phyloP scores from a whole-genome alignment of 1,140 invertebrate genomes.

The Bombus difficillimus region DNA sequence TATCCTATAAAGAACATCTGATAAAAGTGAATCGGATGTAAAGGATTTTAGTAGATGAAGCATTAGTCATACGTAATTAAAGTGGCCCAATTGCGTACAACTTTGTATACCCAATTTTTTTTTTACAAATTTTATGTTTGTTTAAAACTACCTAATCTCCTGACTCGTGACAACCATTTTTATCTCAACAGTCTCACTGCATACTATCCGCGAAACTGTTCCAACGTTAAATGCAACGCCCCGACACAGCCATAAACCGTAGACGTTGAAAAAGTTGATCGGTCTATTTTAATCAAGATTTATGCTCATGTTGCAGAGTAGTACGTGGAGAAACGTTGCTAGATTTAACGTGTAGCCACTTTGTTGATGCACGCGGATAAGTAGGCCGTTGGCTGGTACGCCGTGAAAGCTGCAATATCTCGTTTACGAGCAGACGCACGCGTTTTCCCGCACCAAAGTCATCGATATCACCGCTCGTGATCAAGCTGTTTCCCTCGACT shows the following conservation, averaged over 20 bases:
- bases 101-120: not conserved
- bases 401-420: slow-evolving; percentile 55
- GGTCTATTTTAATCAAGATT: slow-evolving; percentile 17
- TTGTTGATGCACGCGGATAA: slow-evolving; percentile 4
- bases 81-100: not conserved
- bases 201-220: not conserved
- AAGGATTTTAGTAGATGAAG: too few species aligned
- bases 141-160: not conserved
- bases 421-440: slow-evolving; percentile 47
- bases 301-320: not conserved
- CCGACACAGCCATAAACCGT: not conserved
- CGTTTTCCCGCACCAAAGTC: slow-evolving; percentile 55
- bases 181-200: not conserved
- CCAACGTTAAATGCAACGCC: too few species aligned
- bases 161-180: not conserved
- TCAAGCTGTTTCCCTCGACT: slow-evolving; percentile 47
- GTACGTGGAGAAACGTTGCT: not conserved
- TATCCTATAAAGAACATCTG: too few species aligned
- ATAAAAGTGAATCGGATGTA: too few species aligned
- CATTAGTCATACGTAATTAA: not conserved
- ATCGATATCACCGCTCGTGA: slow-evolving; percentile 72
- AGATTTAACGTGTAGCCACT: not conserved
- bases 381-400: not conserved
- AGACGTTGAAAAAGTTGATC: not conserved
- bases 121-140: not conserved